Evolutionary conservation across 2,113 vertebrate genomes (phyloP).

Genomic region (Mus musculus): DNA sequence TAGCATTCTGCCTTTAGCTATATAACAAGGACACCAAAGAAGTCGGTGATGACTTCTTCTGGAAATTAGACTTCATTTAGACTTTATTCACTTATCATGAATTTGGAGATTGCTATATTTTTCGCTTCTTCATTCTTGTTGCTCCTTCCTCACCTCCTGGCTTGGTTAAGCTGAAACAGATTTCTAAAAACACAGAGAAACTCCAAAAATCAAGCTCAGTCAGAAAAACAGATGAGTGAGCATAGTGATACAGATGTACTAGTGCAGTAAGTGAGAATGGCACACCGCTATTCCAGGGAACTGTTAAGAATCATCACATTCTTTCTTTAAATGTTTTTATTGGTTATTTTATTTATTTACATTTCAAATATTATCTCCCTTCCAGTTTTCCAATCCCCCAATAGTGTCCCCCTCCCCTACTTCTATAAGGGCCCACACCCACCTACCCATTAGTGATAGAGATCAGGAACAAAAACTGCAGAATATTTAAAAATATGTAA

Average conservation of each 20-base stretch:
- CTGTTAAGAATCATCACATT: background rate
- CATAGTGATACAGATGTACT: background rate
- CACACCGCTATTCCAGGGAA: background rate
- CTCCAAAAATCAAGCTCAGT: background rate
- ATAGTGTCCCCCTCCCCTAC: too few species aligned
- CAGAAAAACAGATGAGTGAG: background rate
- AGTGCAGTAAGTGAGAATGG: background rate
- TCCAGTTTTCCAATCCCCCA: too few species aligned
- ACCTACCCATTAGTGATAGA: too few species aligned
- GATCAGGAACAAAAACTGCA: too few species aligned
- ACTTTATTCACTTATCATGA: too few species aligned
- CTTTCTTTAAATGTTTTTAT: background rate
- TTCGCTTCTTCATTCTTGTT: background rate
- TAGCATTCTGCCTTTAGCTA: background rate
- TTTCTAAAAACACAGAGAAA: background rate
- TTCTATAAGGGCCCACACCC: too few species aligned
- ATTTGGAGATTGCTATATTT: background rate
- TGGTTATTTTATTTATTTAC: too few species aligned
- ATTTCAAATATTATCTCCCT: too few species aligned
- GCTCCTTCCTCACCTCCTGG: accelerated
- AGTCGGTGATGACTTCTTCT: background rate
- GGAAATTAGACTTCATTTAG: background rate
- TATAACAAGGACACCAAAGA: background rate
- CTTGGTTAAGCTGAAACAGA: background rate
- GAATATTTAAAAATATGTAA: too few species aligned